Conservation (phyloP, 2,113 vertebrate species). For the Choloepus hoffmanni region DNA sequence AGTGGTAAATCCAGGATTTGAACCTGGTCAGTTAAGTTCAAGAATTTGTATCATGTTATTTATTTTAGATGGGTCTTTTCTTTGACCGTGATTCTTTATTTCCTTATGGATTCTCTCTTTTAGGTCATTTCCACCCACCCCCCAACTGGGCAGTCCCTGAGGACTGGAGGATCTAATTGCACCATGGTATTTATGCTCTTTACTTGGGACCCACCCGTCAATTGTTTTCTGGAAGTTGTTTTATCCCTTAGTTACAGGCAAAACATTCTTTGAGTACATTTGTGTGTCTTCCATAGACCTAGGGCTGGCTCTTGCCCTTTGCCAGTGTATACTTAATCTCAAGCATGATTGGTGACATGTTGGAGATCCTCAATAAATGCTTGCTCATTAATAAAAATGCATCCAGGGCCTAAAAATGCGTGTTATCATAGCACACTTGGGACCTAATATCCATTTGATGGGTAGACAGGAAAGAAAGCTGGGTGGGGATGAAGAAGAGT, state of each 20-base stretch:
- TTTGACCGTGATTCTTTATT: neutral
- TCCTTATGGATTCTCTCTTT: neutral
- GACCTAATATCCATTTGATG: neutral
- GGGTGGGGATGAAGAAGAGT: neutral
- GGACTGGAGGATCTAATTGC: too few species aligned
- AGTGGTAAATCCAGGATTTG: neutral
- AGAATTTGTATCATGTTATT: neutral
- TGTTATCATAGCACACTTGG: neutral
- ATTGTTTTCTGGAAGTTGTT: too few species aligned
- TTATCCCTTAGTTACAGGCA: too few species aligned
- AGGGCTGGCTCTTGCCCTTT: neutral
- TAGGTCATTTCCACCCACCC: neutral
- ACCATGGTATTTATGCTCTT: too few species aligned
- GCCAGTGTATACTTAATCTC: neutral
- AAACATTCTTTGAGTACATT: neutral
- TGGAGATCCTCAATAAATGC: neutral
- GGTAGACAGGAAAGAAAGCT: neutral
- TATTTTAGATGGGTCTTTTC: neutral
- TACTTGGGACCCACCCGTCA: too few species aligned
- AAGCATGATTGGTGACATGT: neutral
- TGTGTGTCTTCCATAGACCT: neutral
- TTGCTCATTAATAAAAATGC: neutral
- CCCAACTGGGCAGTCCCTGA: too few species aligned
- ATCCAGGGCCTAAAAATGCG: neutral
- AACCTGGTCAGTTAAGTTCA: neutral